A percentile compares a stretch with the other conserved stretches of the same genome.
Evolutionary conservation across 2,888 invertebrate genomes (phyloP).

Genomic region (Netelia virgata): DNA sequence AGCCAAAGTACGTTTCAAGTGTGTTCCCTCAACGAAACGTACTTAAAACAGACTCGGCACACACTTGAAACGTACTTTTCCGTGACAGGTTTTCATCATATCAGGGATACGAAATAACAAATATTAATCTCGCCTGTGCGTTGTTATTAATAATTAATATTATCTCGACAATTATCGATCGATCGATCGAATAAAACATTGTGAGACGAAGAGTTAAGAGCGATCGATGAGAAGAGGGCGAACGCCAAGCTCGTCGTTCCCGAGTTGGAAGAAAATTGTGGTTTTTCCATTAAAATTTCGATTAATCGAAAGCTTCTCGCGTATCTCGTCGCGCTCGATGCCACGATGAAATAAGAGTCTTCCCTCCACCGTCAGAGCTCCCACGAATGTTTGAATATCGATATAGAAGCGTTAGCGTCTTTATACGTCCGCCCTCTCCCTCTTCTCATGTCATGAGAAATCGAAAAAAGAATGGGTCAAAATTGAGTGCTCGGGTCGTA

Average conservation of each 20-base stretch:
- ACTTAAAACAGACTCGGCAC: too few species aligned
- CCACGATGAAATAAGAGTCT: neutral
- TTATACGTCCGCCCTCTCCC: neutral
- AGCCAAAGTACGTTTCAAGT: too few species aligned
- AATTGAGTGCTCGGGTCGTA: neutral
- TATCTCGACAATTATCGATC: too few species aligned
- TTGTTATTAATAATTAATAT: too few species aligned
- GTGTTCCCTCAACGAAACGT: too few species aligned
- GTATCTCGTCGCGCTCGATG: neutral
- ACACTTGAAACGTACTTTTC: too few species aligned
- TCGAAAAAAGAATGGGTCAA: neutral
- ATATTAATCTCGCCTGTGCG: conserved; percentile 12
- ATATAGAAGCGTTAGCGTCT: conserved; percentile 42
- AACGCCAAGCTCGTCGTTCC: neutral
- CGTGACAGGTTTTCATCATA: too few species aligned
- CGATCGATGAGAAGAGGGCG: neutral
- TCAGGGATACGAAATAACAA: too few species aligned
- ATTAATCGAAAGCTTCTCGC: conserved; percentile 66
- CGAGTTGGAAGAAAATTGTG: conserved; percentile 66
- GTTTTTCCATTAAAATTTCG: conserved; percentile 80
- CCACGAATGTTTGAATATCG: conserved; percentile 51
- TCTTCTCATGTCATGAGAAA: neutral
- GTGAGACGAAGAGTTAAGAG: neutral
- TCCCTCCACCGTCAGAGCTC: conserved; percentile 3
- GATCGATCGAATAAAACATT: too few species aligned